Percentiles rank a stretch among this genome's conserved stretches.
These are phyloP conservation scores for Tor tambroides DNA, from an alignment of 2,113 vertebrate species.

Conservation along the genomic window DNA sequence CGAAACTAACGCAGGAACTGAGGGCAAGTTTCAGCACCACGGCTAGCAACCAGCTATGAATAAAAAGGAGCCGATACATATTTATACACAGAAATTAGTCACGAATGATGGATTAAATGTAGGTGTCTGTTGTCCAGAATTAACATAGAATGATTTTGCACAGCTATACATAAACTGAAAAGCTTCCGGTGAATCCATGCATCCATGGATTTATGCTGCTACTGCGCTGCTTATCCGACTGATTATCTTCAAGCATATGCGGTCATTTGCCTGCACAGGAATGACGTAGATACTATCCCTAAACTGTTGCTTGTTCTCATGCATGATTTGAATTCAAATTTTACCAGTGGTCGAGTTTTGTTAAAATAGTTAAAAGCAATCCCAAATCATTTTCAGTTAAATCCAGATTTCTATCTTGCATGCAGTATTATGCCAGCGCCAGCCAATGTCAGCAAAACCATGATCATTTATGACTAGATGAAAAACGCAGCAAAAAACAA, in stretches of 20 bases:
- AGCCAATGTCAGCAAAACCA: conserved; percentile 6
- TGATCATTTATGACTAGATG: not conserved
- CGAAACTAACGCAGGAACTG: not conserved
- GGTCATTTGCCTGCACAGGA: conserved; percentile 5
- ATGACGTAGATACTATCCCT: conserved; percentile 18
- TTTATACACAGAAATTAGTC: not conserved
- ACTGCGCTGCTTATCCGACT: conserved; percentile 31
- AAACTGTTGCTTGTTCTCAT: conserved; percentile 38
- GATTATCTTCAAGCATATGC: conserved; percentile 19
- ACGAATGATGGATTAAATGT: not conserved
- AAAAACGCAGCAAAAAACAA: not conserved
- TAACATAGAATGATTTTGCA: not conserved
- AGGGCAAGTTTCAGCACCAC: conserved; percentile 60
- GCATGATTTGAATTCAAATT: not conserved
- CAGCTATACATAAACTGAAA: not conserved
- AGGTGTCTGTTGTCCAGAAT: not conserved
- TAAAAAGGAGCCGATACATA: not conserved
- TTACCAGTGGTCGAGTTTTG: not conserved
- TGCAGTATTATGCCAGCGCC: too few species aligned
- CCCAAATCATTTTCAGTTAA: too few species aligned
- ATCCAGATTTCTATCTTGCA: not conserved
- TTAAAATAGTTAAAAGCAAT: not conserved
- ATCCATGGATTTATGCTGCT: conserved; percentile 8
- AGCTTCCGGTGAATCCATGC: conserved; percentile 1
- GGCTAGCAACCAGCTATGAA: conserved; percentile 50